Evolutionary conservation across 2,797 vertebrate genomes (phyloP).

Genomic region (Pantherophis vulpinus): DNA sequence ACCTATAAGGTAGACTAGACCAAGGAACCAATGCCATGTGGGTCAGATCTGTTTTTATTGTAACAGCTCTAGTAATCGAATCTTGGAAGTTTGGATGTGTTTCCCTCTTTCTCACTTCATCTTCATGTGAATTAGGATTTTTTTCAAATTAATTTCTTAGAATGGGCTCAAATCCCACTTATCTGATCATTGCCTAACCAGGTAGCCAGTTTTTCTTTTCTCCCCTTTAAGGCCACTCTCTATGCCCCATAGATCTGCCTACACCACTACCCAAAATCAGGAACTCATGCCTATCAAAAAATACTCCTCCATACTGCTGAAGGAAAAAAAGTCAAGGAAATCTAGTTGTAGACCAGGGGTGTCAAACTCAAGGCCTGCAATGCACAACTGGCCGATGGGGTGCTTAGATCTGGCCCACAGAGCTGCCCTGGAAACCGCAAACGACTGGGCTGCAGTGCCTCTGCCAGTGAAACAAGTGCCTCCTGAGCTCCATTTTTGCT

Average conservation of each 20-base stretch:
- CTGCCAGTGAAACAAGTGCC: too few species aligned
- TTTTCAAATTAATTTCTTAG: not conserved
- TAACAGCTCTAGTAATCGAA: not conserved
- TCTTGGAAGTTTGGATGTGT: not conserved
- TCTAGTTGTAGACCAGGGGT: not conserved
- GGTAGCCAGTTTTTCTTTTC: not conserved
- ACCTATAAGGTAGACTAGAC: not conserved
- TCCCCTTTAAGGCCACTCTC: not conserved
- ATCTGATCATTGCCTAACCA: not conserved
- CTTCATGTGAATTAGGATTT: not conserved
- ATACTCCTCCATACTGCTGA: not conserved
- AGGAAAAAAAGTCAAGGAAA: not conserved
- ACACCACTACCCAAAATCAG: not conserved
- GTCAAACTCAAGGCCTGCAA: too few species aligned
- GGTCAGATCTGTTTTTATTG: not conserved
- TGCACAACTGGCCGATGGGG: fast-evolving
- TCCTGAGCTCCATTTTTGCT: too few species aligned
- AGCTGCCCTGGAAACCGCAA: too few species aligned
- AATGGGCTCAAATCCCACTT: not conserved
- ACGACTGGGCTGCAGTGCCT: too few species aligned
- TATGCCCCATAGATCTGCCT: not conserved
- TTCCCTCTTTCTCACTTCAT: not conserved
- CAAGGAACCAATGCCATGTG: not conserved
- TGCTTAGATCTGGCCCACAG: too few species aligned
- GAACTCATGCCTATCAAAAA: not conserved